A percentile compares a stretch with the other conserved stretches of the same genome.
These are phyloP conservation scores for Andrena cerasifolii DNA, from an alignment of 1,140 invertebrate genomes.

Conservation along the genomic window DNA sequence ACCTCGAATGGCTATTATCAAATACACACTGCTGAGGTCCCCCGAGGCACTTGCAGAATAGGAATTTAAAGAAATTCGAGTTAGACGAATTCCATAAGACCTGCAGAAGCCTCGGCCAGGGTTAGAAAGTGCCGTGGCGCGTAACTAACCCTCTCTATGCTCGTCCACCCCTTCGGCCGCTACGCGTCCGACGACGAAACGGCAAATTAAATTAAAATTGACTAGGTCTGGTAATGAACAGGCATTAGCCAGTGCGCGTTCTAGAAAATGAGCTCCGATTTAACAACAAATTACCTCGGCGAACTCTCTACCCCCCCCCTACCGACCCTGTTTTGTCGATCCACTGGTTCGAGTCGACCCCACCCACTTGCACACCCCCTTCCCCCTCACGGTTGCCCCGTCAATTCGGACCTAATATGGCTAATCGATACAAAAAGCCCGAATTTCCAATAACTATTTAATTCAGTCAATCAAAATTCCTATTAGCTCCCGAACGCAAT, in stretches of 20 bases:
- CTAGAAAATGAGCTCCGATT: conserved; percentile 72
- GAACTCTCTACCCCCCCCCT: conserved; percentile 23
- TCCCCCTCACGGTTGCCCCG: conserved; percentile 21
- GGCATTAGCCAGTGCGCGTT: conserved; percentile 55
- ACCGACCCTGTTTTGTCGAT: conserved; percentile 29
- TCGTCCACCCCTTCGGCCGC: background rate
- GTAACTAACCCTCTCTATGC: too few relatives aligned
- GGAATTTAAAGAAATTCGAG: too few relatives aligned
- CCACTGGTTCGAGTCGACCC: conserved; percentile 34
- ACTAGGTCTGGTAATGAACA: conserved; percentile 71
- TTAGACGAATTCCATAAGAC: too few relatives aligned
- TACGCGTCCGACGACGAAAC: conserved; percentile 55
- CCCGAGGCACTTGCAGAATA: too few relatives aligned
- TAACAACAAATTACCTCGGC: conserved; percentile 71
- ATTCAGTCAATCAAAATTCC: conserved; percentile 83
- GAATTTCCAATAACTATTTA: conserved; percentile 81
- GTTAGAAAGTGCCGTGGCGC: too few relatives aligned
- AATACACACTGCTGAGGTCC: too few relatives aligned
- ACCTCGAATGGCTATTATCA: too few relatives aligned
- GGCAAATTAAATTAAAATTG: conserved; percentile 74
- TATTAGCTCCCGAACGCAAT: conserved; percentile 80
- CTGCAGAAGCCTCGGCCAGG: too few relatives aligned
- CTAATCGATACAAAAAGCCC: conserved; percentile 76
- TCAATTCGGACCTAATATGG: conserved; percentile 72
- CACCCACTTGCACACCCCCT: conserved; percentile 24